These are phyloP conservation scores for Theonella swinhoei DNA, from an alignment of 37 sponge, comb jelly and placozoan species.

Conservation along the genomic window DNA sequence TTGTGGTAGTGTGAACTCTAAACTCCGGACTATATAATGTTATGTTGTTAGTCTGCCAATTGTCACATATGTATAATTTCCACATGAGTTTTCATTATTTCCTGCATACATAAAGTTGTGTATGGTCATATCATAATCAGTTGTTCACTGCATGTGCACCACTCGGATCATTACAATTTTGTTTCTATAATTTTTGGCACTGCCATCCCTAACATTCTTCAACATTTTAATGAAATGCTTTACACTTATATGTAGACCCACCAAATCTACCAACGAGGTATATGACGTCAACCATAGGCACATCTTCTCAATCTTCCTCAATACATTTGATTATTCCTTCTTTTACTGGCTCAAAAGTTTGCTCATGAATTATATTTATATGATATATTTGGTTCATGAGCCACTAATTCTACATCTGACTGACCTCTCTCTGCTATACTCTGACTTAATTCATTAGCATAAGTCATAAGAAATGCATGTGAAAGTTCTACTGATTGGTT, in stretches of 20 bases:
- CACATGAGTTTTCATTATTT: too few species aligned
- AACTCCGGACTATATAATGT: too few species aligned
- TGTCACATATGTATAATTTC: too few species aligned
- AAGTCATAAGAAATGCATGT: not conserved
- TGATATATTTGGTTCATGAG: not conserved
- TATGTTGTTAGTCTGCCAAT: too few species aligned
- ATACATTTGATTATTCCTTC: constrained; percentile 15
- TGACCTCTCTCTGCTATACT: not conserved
- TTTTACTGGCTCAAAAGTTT: constrained; percentile 18
- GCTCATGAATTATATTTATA: not conserved
- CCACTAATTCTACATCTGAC: not conserved
- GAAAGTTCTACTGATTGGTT: not conserved
- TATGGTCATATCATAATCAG: too few species aligned
- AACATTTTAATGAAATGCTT: too few species aligned
- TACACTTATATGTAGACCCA: not conserved
- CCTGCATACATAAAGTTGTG: too few species aligned
- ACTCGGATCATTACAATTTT: too few species aligned
- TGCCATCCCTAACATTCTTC: too few species aligned
- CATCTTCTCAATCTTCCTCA: not conserved
- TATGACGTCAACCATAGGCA: not conserved
- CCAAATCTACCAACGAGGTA: not conserved
- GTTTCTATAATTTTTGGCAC: too few species aligned
- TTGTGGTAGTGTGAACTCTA: too few species aligned
- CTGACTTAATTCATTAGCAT: not conserved
- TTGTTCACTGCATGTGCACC: too few species aligned